phyloP scores from a whole-genome alignment of 1,140 invertebrate genomes.

The Neodiprion fabricii region DNA sequence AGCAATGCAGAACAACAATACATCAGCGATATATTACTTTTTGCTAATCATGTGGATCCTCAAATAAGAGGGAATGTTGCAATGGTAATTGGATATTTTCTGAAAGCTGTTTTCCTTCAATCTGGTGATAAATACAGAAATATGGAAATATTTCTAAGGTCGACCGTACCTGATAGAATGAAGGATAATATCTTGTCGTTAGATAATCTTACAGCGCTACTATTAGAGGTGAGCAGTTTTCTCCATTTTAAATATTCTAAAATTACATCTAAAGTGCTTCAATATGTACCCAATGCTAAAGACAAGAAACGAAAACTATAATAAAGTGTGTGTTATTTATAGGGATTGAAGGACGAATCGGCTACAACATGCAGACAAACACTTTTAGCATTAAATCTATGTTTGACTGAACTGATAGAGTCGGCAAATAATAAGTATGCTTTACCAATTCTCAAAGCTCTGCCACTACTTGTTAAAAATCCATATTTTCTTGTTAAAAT shows the following conservation, averaged over 20 bases:
- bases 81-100: constrained; percentile 71
- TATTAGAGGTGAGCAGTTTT: constrained; percentile 60
- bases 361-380: constrained; percentile 73
- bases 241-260: constrained; percentile 8
- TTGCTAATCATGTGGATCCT: constrained; percentile 78
- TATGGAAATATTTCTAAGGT: constrained; percentile 53
- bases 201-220: constrained; percentile 61
- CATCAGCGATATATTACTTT: constrained; percentile 75
- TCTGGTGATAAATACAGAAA: constrained; percentile 65
- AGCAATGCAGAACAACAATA: constrained; percentile 58
- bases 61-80: constrained; percentile 80
- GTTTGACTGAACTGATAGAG: constrained; percentile 68
- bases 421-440: constrained; percentile 63
- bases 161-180: constrained; percentile 46
- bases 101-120: constrained; percentile 68
- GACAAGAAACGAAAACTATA: too few relatives aligned
- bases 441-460: constrained; percentile 65
- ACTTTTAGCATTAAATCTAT: constrained; percentile 64
- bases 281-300: constrained; percentile 15
- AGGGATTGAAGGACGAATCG: constrained; percentile 75
- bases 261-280: constrained; percentile 11
- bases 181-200: constrained; percentile 52
- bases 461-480: constrained; percentile 73
- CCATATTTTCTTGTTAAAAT: constrained; percentile 90
- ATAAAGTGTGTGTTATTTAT: constrained; percentile 37